phyloP scores from a whole-genome alignment of 2,113 vertebrate species.

The Rhabdornis inornatus region DNA sequence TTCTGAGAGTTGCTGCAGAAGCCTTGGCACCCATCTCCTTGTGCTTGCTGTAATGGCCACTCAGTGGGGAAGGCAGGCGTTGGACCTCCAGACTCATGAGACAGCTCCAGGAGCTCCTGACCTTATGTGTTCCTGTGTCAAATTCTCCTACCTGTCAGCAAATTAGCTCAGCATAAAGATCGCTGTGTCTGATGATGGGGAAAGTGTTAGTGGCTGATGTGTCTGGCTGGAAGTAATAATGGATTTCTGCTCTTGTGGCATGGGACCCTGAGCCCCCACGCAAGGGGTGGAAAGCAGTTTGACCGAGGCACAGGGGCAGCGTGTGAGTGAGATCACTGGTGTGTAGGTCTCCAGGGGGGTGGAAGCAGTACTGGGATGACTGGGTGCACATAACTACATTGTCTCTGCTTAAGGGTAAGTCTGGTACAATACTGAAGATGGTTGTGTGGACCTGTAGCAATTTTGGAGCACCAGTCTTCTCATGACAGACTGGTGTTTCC shows the following conservation, averaged over 20 bases:
- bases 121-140: not conserved
- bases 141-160: not conserved
- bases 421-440: not conserved
- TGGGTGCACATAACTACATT: not conserved
- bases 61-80: not conserved
- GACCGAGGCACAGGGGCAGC: not conserved
- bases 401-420: not conserved
- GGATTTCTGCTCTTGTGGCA: not conserved
- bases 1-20: not conserved
- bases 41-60: not conserved
- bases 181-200: fast-evolving
- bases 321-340: not conserved
- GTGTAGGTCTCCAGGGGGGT: not conserved
- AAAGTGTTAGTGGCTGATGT: not conserved
- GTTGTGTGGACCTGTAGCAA: fast-evolving
- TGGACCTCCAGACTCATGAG: fast-evolving
- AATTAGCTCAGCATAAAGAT: not conserved
- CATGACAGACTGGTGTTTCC: not conserved
- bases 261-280: not conserved
- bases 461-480: not conserved
- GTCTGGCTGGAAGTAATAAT: not conserved
- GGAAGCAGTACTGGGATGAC: not conserved
- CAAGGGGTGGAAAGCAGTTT: not conserved
- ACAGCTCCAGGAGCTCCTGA: not conserved
- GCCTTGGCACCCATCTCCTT: not conserved